Conservation (phyloP, 2,113 vertebrate genomes). For the Cephalopholis sonnerati region DNA sequence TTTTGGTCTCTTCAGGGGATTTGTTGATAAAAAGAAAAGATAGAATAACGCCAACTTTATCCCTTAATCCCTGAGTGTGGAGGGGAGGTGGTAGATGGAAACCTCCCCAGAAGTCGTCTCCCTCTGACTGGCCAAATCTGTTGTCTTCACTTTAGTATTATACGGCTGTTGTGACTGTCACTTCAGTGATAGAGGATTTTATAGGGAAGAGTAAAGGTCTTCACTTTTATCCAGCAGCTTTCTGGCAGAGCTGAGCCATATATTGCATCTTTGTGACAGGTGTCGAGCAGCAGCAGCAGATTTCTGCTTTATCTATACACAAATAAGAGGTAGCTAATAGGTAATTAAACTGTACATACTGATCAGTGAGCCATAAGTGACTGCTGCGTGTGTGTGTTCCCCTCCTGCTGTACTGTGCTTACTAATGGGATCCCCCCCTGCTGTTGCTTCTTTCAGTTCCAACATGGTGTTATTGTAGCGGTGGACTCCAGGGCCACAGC, state of each 20-base stretch:
- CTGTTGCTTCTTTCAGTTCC: conserved; percentile 83
- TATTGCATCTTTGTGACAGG: conserved; percentile 8
- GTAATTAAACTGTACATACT: neutral
- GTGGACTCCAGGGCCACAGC: conserved; percentile 94
- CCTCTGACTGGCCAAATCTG: conserved; percentile 26
- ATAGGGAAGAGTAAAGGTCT: conserved; percentile 21
- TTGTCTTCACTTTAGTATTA: conserved; percentile 26
- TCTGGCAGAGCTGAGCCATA: conserved; percentile 14
- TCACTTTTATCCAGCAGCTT: conserved; percentile 29
- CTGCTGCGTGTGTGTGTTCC: neutral
- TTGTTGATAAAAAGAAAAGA: conserved; percentile 57
- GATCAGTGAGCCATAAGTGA: neutral
- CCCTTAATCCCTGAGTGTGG: conserved; percentile 46
- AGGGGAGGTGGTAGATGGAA: conserved; percentile 32
- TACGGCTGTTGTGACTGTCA: conserved; percentile 31
- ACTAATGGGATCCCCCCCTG: neutral
- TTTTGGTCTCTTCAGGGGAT: conserved; percentile 51
- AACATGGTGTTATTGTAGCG: conserved; percentile 91
- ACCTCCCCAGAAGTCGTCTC: conserved; percentile 33
- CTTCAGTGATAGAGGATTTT: conserved; percentile 21
- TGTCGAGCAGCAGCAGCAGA: neutral
- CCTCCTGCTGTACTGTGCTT: neutral
- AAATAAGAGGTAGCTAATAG: neutral
- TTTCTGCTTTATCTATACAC: neutral
- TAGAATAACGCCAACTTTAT: conserved; percentile 47